These are phyloP conservation scores for Leucopsar rothschildi DNA, from an alignment of 2,113 vertebrate species.

Conservation along the genomic window DNA sequence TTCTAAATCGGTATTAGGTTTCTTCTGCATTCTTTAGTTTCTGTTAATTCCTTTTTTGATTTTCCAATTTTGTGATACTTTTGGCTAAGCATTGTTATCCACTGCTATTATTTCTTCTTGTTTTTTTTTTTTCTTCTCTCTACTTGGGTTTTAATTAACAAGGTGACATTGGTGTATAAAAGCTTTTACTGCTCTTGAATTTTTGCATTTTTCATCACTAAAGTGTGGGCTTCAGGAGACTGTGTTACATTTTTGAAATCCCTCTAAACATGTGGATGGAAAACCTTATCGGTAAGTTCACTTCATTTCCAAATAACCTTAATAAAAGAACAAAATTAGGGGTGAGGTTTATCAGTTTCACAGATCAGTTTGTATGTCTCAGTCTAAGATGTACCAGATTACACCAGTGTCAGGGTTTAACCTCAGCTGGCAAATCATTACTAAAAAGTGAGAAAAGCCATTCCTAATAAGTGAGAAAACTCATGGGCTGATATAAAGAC, in stretches of 20 bases:
- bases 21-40: not conserved
- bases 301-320: not conserved
- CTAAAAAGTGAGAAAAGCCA: not conserved
- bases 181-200: not conserved
- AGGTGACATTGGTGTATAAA: not conserved
- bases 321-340: not conserved
- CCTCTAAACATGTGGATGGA: rapidly evolving
- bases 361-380: not conserved
- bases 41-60: not conserved
- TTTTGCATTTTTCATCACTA: not conserved
- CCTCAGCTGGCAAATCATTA: not conserved
- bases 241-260: not conserved
- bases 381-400: not conserved
- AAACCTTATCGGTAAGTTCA: not conserved
- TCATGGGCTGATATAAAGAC: not conserved
- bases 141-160: not conserved
- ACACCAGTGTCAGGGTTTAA: not conserved
- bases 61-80: not conserved
- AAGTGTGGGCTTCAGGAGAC: not conserved
- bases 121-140: not conserved
- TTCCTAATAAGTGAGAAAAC: too few relatives aligned
- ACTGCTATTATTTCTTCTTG: not conserved
- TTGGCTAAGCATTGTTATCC: not conserved
- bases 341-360: not conserved
- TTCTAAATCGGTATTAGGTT: not conserved